Percentiles rank a stretch among this genome's conserved stretches.
Evolutionary conservation across 2,797 vertebrate genomes (phyloP).

Genomic region (Lepidocolaptes lacrymiger): DNA sequence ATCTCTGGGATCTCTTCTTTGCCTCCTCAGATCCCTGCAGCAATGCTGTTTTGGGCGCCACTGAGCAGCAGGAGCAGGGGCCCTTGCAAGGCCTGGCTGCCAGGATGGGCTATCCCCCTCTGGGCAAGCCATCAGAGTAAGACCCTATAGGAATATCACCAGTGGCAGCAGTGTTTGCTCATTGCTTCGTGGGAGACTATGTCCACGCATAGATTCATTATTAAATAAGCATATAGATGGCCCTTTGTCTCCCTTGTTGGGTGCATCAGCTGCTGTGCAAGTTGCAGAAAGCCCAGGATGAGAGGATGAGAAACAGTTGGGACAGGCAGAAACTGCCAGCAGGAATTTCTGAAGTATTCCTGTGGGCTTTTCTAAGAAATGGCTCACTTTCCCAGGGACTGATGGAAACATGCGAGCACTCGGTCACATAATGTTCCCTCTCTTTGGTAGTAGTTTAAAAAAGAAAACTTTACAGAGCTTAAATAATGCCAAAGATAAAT

Average conservation of each 20-base stretch:
- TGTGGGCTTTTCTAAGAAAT: conserved; percentile 20
- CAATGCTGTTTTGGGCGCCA: fast-evolving
- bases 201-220: fast-evolving
- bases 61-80: neutral
- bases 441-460: conserved; percentile 55
- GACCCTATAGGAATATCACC: neutral
- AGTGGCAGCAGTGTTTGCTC: neutral
- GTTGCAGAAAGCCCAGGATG: neutral
- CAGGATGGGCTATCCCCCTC: neutral
- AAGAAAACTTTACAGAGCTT: conserved; percentile 29
- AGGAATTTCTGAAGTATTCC: conserved; percentile 39
- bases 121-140: neutral
- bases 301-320: neutral
- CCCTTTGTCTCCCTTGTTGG: neutral
- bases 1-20: neutral
- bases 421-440: conserved; percentile 25
- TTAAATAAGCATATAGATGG: neutral
- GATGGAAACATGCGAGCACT: neutral
- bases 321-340: neutral
- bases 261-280: neutral
- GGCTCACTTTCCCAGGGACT: conserved; percentile 17
- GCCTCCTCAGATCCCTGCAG: neutral
- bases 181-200: neutral
- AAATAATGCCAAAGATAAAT: conserved; percentile 23
- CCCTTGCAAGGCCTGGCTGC: neutral